Base-by-base conservation (phyloP, 2,888 invertebrate genomes). In the Osmoderma eremita region DNA sequence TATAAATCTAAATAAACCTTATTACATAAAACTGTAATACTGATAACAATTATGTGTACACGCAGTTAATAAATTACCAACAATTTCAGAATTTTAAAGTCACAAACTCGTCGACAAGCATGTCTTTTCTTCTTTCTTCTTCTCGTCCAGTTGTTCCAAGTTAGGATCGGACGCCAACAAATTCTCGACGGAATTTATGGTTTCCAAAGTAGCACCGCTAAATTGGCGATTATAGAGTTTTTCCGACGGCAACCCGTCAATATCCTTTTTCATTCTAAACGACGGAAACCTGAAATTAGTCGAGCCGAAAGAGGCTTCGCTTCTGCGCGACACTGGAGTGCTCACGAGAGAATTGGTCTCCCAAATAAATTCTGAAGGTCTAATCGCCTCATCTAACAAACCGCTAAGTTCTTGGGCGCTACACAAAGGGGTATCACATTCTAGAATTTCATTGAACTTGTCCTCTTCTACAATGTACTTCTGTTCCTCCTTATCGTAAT, bases 361-460 rank as follows among this genome's bases (percentile, higher is more conserved):
- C 68, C 68, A 68, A 17, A 30, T 41, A 45, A 45, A 22, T 4
- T 68, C 68, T 3, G 2, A 20, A 5, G 65, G 61, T 53, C 58
- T 68, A 17, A 38, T 36, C 15, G 62, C 68, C 24, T 65, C 68
- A 8, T 58, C 56, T 24, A 68, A 24, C 3, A 68, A n/a, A 6
- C 64, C 68, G 24, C 53, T 42, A 20, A 68, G 49, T 45, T 68
- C 68, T 38, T 68, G 58, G 4, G 95, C 93, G 69, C 94, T 94
- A 81, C 95, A 95, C n/a, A 94, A 83, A 0, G 96, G 96, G 1
- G 95, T 91, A 54, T 88, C 88, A 0, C 90, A 88, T 71, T 87
- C 87, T 66, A 87, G 86, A 0, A 89, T 88, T 20, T 86, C 84
- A 77, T 91, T 86, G 39, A 92, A 86, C 69, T 87, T 84, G 18